These are phyloP conservation scores for Apocheima hispidaria DNA, from an alignment of 2,888 invertebrate species.

Conservation along the genomic window DNA sequence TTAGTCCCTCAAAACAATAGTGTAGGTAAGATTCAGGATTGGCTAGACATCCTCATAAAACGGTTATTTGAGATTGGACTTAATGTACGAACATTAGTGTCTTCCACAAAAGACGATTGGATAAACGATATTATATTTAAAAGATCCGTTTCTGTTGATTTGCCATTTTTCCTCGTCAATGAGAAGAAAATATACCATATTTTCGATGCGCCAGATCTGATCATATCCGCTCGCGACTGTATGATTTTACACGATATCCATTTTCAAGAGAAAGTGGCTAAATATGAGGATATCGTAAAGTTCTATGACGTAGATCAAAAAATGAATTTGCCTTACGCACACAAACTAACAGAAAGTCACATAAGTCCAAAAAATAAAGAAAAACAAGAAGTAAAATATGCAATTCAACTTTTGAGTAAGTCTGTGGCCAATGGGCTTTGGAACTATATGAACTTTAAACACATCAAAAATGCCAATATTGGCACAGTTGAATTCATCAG, in stretches of 20 bases:
- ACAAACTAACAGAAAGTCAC: conserved; percentile 40
- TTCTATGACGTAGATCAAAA: conserved; percentile 42
- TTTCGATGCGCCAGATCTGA: conserved; percentile 42
- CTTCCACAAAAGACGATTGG: conserved; percentile 17
- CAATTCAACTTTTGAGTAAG: conserved; percentile 40
- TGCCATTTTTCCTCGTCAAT: conserved; percentile 10
- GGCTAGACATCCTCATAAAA: conserved; percentile 9
- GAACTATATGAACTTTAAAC: conserved; percentile 35
- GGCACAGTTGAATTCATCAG: conserved; percentile 44
- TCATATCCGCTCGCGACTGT: conserved; percentile 28
- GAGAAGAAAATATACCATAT: conserved; percentile 42
- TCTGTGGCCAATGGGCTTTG: conserved; percentile 45
- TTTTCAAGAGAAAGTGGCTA: conserved; percentile 20
- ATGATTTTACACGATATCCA: conserved; percentile 10
- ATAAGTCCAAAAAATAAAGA: conserved; percentile 28
- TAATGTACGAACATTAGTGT: conserved; percentile 43
- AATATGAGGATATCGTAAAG: conserved; percentile 41
- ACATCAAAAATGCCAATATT: conserved; percentile 33
- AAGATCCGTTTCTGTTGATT: not conserved
- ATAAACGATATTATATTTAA: not conserved
- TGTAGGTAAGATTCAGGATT: not conserved
- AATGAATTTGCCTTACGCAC: conserved; percentile 35
- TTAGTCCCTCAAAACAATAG: not conserved
- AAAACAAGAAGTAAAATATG: conserved; percentile 30
- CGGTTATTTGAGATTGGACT: conserved; percentile 37